Conservation (phyloP, 2,888 invertebrate genomes). For the Alentia gelatinosa region DNA sequence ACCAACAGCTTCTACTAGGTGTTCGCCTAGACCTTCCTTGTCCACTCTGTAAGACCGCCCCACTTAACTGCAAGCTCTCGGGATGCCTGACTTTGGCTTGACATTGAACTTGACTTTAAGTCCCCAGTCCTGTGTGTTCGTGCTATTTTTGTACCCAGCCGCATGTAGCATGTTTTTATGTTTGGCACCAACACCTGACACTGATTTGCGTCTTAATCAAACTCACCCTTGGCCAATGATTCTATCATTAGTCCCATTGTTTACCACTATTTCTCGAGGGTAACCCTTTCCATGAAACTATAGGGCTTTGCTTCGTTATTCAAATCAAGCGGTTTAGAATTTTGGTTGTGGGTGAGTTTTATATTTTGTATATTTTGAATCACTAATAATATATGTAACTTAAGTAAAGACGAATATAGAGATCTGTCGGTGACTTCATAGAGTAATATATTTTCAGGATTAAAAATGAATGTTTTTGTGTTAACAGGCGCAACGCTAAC, state of each 20-base stretch:
- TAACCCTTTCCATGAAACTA: too few species aligned
- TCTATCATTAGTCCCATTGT: not conserved
- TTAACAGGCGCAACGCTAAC: not conserved
- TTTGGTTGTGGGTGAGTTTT: conserved; percentile 19
- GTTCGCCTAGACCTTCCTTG: conserved; percentile 4
- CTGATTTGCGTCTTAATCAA: not conserved
- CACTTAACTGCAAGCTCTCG: not conserved
- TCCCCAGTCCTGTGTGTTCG: not conserved
- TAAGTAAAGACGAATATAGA: too few species aligned
- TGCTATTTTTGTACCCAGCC: not conserved
- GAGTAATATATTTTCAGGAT: too few species aligned
- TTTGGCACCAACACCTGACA: not conserved
- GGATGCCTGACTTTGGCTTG: not conserved
- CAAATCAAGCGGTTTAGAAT: not conserved
- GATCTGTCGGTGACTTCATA: too few species aligned
- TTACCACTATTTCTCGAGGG: too few species aligned
- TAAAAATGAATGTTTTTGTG: not conserved
- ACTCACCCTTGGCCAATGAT: not conserved
- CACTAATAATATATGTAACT: not conserved
- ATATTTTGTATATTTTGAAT: not conserved
- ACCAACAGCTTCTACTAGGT: conserved; percentile 11
- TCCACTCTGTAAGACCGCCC: conserved; percentile 7
- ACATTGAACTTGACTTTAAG: not conserved
- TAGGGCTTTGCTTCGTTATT: not conserved
- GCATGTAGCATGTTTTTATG: conserved; percentile 11